Conservation (phyloP, 1,140 invertebrate species). For the Zophobas atratus region DNA sequence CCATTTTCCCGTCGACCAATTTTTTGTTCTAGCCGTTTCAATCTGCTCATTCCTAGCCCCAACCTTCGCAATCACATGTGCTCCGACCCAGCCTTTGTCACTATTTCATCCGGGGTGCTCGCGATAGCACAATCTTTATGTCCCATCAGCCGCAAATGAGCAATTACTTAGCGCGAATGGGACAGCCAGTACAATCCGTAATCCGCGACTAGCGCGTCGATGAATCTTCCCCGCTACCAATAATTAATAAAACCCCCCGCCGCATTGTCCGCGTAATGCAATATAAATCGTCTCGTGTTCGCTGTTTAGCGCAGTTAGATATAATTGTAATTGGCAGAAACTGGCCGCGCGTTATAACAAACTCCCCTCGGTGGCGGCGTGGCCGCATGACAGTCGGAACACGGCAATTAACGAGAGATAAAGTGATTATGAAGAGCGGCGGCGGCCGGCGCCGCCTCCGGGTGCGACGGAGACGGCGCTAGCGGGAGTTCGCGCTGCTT, state of each 20-base stretch:
- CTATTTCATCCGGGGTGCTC: conserved; percentile 39
- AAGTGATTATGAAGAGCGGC: conserved; percentile 56
- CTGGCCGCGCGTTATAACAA: conserved; percentile 44
- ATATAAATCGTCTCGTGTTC: conserved; percentile 18
- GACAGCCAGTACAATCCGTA: conserved; percentile 14
- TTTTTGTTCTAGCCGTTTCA: no score
- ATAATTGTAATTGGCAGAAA: conserved; percentile 53
- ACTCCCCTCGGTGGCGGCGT: conserved; percentile 35
- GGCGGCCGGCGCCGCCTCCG: neutral
- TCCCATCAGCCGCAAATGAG: conserved; percentile 48
- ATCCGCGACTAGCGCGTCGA: conserved; percentile 13
- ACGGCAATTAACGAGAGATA: conserved; percentile 58
- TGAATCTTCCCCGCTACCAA: conserved; percentile 18
- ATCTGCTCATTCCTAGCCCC: no score
- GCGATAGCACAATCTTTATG: conserved; percentile 46
- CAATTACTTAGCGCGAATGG: conserved; percentile 50
- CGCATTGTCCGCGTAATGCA: conserved; percentile 22
- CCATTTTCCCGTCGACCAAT: no score
- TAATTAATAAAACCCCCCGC: conserved; percentile 21
- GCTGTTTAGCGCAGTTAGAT: conserved; percentile 33
- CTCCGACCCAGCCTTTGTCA: neutral
- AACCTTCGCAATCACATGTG: no score
- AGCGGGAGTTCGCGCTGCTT: neutral
- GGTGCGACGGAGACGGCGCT: neutral
- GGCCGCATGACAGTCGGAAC: conserved; percentile 53